Percentiles rank a stretch among this genome's conserved stretches.
Conservation (phyloP, 2,888 invertebrate species). For the Ypsolopha scabrella region DNA sequence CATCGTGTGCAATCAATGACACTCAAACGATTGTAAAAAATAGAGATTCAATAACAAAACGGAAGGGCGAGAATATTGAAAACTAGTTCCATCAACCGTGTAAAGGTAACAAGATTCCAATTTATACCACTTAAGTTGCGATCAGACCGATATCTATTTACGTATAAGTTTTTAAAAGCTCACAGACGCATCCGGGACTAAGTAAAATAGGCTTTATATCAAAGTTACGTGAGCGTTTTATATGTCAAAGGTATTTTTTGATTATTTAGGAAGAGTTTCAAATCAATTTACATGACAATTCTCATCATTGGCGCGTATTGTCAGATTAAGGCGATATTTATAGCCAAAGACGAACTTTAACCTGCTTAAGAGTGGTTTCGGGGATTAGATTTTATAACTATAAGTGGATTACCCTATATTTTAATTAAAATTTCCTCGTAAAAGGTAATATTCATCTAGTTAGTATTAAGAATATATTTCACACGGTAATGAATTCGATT, state of each 20-base stretch:
- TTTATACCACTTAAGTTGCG: neutral
- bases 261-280: neutral
- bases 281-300: conserved; percentile 6
- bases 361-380: neutral
- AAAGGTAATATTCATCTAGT: no score
- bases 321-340: conserved; percentile 3
- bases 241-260: no score
- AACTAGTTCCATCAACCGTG: neutral
- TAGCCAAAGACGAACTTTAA: neutral
- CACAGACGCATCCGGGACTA: neutral
- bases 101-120: conserved; percentile 1
- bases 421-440: neutral
- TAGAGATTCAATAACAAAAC: no score
- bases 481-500: no score
- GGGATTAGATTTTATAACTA: neutral
- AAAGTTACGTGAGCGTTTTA: no score
- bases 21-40: no score
- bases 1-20: no score
- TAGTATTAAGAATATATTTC: no score
- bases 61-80: no score
- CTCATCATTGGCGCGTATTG: neutral
- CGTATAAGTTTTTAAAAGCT: neutral
- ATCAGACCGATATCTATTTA: neutral
- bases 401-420: neutral
- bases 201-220: neutral